Conservation (phyloP, 2,113 vertebrate genomes). For the Mirza zaza region DNA sequence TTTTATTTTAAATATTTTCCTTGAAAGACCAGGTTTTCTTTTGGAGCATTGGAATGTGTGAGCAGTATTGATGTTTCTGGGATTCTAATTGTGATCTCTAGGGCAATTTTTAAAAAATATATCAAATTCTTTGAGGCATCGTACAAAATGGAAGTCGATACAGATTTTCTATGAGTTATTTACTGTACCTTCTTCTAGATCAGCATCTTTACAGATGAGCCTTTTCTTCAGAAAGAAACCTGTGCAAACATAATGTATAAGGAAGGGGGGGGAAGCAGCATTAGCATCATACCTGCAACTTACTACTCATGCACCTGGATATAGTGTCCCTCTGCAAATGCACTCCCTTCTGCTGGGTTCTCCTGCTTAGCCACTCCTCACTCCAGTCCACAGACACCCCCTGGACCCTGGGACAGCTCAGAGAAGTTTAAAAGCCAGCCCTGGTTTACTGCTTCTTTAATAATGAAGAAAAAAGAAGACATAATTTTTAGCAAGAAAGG, state of each 20-base stretch:
- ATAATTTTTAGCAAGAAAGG: not conserved
- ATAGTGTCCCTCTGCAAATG: rapidly evolving
- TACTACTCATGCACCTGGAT: not conserved
- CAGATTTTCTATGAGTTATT: not conserved
- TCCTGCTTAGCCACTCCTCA: rapidly evolving
- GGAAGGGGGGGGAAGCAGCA: rapidly evolving
- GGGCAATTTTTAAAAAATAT: no score
- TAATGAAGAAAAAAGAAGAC: not conserved
- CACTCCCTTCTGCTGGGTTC: not conserved
- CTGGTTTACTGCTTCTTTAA: not conserved
- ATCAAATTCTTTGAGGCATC: not conserved
- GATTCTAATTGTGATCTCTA: not conserved
- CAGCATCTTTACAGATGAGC: not conserved
- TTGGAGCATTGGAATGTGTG: not conserved
- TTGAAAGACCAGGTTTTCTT: not conserved
- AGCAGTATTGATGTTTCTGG: not conserved
- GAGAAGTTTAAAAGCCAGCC: not conserved
- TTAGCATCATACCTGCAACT: not conserved
- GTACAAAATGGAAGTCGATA: not conserved
- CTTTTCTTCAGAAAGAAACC: not conserved
- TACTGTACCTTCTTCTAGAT: not conserved
- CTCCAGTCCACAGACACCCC: not conserved
- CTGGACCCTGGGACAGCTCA: not conserved
- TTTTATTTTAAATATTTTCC: no score
- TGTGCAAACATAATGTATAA: not conserved